phyloP scores from a whole-genome alignment of 2,888 invertebrate genomes.

The Plutella xylostella region DNA sequence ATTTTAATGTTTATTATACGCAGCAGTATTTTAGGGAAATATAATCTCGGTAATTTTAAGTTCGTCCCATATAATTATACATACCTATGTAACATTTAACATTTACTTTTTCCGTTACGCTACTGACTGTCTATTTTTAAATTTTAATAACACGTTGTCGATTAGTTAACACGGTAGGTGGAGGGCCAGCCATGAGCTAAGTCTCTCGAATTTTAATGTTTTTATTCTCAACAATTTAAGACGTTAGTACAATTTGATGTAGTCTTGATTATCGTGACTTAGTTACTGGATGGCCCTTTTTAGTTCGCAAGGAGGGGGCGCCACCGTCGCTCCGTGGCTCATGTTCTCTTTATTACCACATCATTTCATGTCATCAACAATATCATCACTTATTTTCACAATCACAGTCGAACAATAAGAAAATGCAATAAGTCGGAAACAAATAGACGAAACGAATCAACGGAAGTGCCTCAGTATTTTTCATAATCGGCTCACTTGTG shows the following conservation, averaged over 20 bases:
- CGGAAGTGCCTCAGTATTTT: slow-evolving; percentile 51
- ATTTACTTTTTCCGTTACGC: too few relatives aligned
- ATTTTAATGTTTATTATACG: slow-evolving; percentile 62
- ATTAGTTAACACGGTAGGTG: slow-evolving; percentile 13
- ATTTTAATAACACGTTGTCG: slow-evolving; percentile 10
- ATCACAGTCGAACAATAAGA: slow-evolving; percentile 8
- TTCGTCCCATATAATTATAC: slow-evolving; percentile 30
- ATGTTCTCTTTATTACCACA: too few relatives aligned
- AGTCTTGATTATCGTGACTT: too few relatives aligned
- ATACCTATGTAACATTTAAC: too few relatives aligned
- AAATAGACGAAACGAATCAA: slow-evolving; percentile 30
- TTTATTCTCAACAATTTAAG: neutral
- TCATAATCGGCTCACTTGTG: slow-evolving; percentile 32
- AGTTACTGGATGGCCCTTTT: too few relatives aligned
- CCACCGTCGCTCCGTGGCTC: too few relatives aligned
- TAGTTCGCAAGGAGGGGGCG: too few relatives aligned
- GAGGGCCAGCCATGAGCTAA: slow-evolving; percentile 2
- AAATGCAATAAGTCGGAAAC: slow-evolving; percentile 3
- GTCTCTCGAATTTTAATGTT: neutral
- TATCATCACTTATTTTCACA: slow-evolving; percentile 1
- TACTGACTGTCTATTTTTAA: slow-evolving; percentile 32
- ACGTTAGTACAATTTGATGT: too few relatives aligned
- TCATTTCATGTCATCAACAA: too few relatives aligned
- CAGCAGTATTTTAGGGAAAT: slow-evolving; percentile 65
- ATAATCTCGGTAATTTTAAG: slow-evolving; percentile 57